A percentile compares a stretch with the other conserved stretches of the same genome.
Conservation (phyloP, 2,113 vertebrate genomes). For the Sitta europaea region DNA sequence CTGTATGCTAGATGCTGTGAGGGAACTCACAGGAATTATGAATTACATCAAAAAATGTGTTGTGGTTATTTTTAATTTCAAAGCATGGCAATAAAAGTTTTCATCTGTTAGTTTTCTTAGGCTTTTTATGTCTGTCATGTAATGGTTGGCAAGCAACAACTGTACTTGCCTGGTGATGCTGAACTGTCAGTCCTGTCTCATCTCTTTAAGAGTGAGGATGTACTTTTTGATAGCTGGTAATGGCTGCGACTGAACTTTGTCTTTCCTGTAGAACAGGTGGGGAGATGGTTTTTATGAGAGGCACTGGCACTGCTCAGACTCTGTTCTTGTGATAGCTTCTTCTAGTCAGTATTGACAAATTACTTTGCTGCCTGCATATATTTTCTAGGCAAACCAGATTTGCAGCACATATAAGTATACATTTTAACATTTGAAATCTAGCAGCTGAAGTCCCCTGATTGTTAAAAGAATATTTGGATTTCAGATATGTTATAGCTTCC, state of each 20-base stretch:
- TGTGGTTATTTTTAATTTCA: not conserved
- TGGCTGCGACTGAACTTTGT: conserved; percentile 5
- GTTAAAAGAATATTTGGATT: conserved; percentile 34
- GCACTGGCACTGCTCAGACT: not conserved
- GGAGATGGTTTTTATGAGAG: conserved; percentile 14
- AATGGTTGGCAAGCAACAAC: not conserved
- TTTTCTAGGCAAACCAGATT: not conserved
- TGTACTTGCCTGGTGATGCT: not conserved
- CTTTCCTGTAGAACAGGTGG: not conserved
- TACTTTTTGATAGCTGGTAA: conserved; percentile 28
- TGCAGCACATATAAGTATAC: not conserved
- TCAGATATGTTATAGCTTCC: conserved; percentile 8
- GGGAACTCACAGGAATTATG: not conserved
- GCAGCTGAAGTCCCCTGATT: not conserved
- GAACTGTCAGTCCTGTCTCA: not conserved
- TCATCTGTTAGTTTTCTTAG: not conserved
- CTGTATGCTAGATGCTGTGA: not conserved
- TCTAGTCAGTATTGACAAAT: not conserved
- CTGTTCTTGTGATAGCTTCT: conserved; percentile 3
- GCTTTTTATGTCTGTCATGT: not conserved
- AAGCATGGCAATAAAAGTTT: not conserved
- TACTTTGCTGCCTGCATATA: not conserved
- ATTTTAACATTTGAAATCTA: conserved; percentile 33
- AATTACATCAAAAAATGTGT: not conserved
- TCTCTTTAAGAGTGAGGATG: not conserved